Base-by-base conservation (phyloP, 2,113 vertebrate genomes). In the Paralichthys olivaceus region DNA sequence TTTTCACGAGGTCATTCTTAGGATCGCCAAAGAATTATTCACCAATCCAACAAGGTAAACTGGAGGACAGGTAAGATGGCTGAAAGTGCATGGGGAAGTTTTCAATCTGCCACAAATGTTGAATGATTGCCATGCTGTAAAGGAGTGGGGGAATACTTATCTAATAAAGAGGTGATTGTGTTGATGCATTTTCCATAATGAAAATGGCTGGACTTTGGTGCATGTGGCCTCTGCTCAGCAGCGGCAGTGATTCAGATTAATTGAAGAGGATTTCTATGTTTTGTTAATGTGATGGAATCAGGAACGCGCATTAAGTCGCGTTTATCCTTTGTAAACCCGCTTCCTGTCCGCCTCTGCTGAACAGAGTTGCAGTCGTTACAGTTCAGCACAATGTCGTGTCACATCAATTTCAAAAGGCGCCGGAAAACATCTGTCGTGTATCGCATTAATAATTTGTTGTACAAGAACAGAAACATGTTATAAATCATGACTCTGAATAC, bases 261-360 rank as follows among this genome's bases (percentile, higher is more conserved):
- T 13, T 23, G 86, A 90, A 90, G 82, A 89, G 90, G 82, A 91
- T 93, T 90, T 87, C 8, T 80, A 34, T 75, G 22, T 81, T 84
- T 80, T 81, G 75, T 85, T 91, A 92, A 92, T 93, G 75, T 82
- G 81, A 92, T 91, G 83, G 58, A 83, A 85, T 82, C 40, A 81
- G 55, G 64, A 59, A 51, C 25, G 62, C 54, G 59, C 14, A 40
- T 49, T 23, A 49, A 68, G 77, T 90, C 79, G 28, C 51, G 32
- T 72, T 79, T 29, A 67, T 28, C n/a, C 45, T 32, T 37, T 14
- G 40, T 59, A 66, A 80, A 56, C 9, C 17, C 37, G 17, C 69
- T 69, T 75, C 54, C 20, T 79, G 54, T 73, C 62, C 34, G 73
- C 20, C 13, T 14, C 47, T 76, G 53, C 59, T 63, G 62, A 72